Evolutionary conservation across 23 tunicate species (phyloP).

Genomic region (Trididemnum miniatum): DNA sequence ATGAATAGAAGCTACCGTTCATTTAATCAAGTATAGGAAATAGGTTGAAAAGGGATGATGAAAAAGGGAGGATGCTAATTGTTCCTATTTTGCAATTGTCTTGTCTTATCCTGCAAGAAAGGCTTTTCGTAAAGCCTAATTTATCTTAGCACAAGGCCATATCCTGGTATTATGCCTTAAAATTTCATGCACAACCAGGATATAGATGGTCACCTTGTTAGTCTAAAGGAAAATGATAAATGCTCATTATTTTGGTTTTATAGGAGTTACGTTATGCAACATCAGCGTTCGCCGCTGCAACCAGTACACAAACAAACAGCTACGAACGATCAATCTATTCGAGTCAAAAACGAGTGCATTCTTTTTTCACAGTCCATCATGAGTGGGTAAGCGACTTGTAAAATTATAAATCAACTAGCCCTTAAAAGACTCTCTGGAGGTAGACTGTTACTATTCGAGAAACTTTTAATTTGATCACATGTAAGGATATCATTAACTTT

Average conservation of each 20-base stretch:
- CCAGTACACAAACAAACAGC: conserved; percentile 52
- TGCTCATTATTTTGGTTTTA: not conserved
- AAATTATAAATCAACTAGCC: too few species aligned
- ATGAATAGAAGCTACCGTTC: not conserved
- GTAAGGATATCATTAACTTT: too few species aligned
- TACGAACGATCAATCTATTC: conserved; percentile 30
- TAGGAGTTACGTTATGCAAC: conserved; percentile 91
- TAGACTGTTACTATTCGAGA: too few species aligned
- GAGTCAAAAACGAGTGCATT: conserved; percentile 92
- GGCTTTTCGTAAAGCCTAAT: not conserved
- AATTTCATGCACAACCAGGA: too few species aligned
- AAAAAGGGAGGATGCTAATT: not conserved
- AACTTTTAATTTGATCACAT: too few species aligned
- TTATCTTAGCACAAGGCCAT: not conserved
- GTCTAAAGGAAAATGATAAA: too few species aligned
- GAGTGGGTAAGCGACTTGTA: conserved; percentile 98
- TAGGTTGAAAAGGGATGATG: not conserved
- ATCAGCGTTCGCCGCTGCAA: conserved; percentile 73
- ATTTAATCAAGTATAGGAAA: not conserved
- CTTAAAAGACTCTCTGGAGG: too few species aligned
- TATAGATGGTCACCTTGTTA: too few species aligned
- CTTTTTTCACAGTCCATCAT: conserved; percentile 88
- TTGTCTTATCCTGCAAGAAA: not conserved
- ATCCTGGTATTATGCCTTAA: not conserved
- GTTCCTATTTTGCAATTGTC: not conserved